Conservation (phyloP, 2,113 vertebrate species). For the Entomyzon cyanotis region DNA sequence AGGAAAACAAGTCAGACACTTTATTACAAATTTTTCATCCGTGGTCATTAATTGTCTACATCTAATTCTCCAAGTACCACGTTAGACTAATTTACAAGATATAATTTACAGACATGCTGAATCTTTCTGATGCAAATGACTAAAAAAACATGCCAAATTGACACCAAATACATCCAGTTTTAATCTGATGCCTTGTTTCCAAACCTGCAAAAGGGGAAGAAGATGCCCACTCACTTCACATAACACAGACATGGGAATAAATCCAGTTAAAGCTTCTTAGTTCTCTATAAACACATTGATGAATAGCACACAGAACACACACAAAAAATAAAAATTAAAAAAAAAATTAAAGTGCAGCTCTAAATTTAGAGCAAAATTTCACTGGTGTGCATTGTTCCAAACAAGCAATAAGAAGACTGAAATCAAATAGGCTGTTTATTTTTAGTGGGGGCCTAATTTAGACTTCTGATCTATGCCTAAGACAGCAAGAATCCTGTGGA, state of each 20-base stretch:
- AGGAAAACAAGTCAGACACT: background rate
- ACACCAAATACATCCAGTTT: background rate
- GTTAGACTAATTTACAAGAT: background rate
- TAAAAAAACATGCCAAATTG: background rate
- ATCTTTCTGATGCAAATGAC: background rate
- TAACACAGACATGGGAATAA: background rate
- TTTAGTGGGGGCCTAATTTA: background rate
- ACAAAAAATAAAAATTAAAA: background rate
- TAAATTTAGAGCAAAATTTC: background rate
- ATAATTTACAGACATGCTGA: background rate
- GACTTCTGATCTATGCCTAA: background rate
- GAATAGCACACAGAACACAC: background rate
- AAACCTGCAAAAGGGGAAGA: background rate
- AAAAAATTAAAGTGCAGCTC: background rate
- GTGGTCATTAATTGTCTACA: background rate
- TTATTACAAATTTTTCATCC: background rate
- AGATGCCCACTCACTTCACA: background rate
- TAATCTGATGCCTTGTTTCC: background rate
- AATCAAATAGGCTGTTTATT: background rate
- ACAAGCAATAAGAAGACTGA: background rate
- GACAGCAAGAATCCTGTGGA: slow-evolving; percentile 10
- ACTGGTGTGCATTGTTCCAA: background rate
- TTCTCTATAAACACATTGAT: background rate
- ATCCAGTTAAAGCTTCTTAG: background rate
- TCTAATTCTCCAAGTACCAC: background rate